phyloP scores from a whole-genome alignment of 2,888 invertebrate genomes.

The Tholera decimalis region DNA sequence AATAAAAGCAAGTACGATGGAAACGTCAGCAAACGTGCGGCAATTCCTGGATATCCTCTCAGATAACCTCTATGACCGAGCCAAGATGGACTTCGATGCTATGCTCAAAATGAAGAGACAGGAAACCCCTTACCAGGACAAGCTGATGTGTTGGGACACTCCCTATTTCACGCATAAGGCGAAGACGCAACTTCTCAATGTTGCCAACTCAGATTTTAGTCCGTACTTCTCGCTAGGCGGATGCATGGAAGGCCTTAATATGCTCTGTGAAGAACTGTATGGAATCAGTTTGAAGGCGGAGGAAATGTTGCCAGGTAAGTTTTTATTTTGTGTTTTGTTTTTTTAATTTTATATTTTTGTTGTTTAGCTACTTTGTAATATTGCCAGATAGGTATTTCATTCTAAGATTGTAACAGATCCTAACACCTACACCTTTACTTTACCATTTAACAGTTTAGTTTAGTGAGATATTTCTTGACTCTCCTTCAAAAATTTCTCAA shows the following conservation, averaged over 20 bases:
- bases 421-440: too few species aligned
- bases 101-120: slow-evolving; percentile 95
- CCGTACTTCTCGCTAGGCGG: slow-evolving; percentile 98
- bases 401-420: too few species aligned
- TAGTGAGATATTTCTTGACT: too few species aligned
- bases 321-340: not conserved
- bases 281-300: slow-evolving; percentile 95
- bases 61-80: slow-evolving; percentile 93
- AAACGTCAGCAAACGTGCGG: slow-evolving; percentile 95
- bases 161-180: slow-evolving; percentile 96
- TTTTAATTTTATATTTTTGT: too few species aligned
- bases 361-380: too few species aligned
- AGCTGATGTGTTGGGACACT: slow-evolving; percentile 95
- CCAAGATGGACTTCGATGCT: slow-evolving; percentile 94
- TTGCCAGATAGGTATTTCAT: too few species aligned
- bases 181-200: slow-evolving; percentile 93
- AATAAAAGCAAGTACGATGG: slow-evolving; percentile 96
- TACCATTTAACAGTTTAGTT: too few species aligned
- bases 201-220: slow-evolving; percentile 94
- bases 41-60: slow-evolving; percentile 95
- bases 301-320: slow-evolving; percentile 93
- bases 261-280: slow-evolving; percentile 96
- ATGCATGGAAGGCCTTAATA: slow-evolving; percentile 99
- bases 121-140: slow-evolving; percentile 77
- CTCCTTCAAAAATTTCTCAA: too few species aligned